Conservation (phyloP, 53 echinoderm and acorn worm species). For the Zoroaster sp. region DNA sequence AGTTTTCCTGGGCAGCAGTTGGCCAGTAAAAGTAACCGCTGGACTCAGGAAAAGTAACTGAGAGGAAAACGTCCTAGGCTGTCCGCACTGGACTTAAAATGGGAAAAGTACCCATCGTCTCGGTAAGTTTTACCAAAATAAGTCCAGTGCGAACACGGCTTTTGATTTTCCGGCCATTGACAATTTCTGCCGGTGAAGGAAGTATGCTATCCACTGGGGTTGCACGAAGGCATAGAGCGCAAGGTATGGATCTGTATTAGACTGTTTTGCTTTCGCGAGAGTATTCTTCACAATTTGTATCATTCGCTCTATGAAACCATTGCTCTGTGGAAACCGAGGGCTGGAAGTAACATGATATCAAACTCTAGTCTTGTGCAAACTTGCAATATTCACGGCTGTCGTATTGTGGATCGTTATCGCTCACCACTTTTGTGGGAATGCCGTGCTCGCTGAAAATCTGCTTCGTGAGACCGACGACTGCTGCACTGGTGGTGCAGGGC, state of each 20-base stretch:
- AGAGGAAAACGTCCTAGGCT: too few relatives aligned
- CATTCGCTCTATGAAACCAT: constrained; percentile 25
- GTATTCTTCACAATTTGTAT: constrained; percentile 37
- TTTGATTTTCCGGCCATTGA: constrained; percentile 12
- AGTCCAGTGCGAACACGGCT: too few relatives aligned
- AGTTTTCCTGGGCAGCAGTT: too few relatives aligned
- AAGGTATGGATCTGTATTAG: constrained; percentile 19
- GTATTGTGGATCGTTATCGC: constrained; percentile 47
- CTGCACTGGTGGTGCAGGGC: not conserved
- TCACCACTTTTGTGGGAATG: constrained; percentile 23
- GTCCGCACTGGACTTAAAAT: too few relatives aligned
- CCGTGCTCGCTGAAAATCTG: constrained; percentile 44
- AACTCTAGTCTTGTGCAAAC: constrained; percentile 31
- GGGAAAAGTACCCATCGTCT: too few relatives aligned
- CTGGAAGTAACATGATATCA: constrained; percentile 52
- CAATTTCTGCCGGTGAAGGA: constrained; percentile 49
- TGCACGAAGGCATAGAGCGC: constrained; percentile 40
- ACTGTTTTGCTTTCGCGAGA: not conserved
- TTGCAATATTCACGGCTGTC: constrained; percentile 9
- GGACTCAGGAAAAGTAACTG: too few relatives aligned
- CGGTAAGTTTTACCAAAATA: too few relatives aligned
- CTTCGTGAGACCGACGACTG: constrained; percentile 15
- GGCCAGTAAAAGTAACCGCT: too few relatives aligned
- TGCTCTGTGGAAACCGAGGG: constrained; percentile 44
- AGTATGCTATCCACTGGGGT: constrained; percentile 24